Conservation (phyloP, 2,113 vertebrate genomes). For the Zosterops pallidus region DNA sequence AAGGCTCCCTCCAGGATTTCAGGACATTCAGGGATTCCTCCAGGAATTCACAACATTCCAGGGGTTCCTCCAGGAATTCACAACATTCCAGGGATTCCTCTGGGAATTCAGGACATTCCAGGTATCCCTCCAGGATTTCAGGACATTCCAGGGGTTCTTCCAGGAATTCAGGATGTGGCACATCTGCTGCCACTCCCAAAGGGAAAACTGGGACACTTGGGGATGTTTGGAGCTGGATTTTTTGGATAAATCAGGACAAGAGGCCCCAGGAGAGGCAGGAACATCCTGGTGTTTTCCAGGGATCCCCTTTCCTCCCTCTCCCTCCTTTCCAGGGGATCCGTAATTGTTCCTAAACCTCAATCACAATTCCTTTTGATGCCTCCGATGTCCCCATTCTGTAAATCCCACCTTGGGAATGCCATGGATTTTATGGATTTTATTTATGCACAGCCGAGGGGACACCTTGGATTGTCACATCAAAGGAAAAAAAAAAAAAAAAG, state of each 20-base stretch:
- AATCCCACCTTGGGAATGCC: background rate
- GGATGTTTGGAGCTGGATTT: background rate
- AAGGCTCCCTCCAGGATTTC: background rate
- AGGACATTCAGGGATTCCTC: background rate
- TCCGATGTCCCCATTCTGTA: background rate
- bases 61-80: no score
- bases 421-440: conserved; percentile 7
- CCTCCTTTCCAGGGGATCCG: background rate
- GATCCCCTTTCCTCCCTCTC: background rate
- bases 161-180: background rate
- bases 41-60: background rate
- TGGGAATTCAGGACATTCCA: no score
- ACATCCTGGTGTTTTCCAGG: fast-evolving
- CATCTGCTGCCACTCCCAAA: background rate
- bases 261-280: background rate
- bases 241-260: background rate
- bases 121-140: no score
- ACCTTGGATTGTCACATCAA: conserved; percentile 6
- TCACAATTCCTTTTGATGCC: conserved; percentile 15
- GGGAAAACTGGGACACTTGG: background rate
- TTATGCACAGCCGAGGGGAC: background rate
- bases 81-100: no score
- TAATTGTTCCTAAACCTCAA: conserved; percentile 16
- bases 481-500: background rate
- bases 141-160: background rate